A percentile compares a stretch with the other conserved stretches of the same genome.
Evolutionary conservation across 2,888 invertebrate species (phyloP).

Genomic region (Xestia sexstrigata): DNA sequence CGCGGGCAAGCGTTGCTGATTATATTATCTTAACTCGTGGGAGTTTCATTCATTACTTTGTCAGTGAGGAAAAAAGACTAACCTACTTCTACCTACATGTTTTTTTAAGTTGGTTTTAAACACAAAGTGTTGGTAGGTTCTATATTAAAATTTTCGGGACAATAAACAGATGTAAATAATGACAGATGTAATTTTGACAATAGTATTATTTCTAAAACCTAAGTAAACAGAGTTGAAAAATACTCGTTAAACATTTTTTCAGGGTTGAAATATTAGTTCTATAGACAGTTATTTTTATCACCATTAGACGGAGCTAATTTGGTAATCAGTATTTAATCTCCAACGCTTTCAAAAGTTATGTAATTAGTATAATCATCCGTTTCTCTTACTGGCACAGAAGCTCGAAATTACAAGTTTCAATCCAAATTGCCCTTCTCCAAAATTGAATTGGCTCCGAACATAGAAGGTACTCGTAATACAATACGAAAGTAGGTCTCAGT

Average conservation of each 20-base stretch:
- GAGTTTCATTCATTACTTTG: slow-evolving; percentile 25
- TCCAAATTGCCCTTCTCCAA: background rate
- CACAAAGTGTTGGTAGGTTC: background rate
- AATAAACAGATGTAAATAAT: background rate
- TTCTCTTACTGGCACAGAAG: slow-evolving; percentile 2
- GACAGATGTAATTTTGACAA: too few relatives aligned
- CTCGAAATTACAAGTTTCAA: slow-evolving; percentile 6
- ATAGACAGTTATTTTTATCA: background rate
- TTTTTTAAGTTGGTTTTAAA: slow-evolving; percentile 2
- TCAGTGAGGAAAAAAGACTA: background rate
- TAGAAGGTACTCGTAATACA: slow-evolving; percentile 19
- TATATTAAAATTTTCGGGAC: background rate
- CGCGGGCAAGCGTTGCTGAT: slow-evolving; percentile 12
- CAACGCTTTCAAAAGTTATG: background rate
- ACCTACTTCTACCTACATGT: background rate
- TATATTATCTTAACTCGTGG: slow-evolving; percentile 7
- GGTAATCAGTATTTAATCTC: slow-evolving; percentile 1
- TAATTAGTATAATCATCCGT: slow-evolving; percentile 4
- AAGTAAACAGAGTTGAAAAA: background rate
- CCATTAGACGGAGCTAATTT: background rate
- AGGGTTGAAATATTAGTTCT: background rate
- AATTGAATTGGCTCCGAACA: slow-evolving; percentile 13
- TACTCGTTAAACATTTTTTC: background rate
- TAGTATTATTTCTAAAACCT: background rate
- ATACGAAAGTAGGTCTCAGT: slow-evolving; percentile 39